Evolutionary conservation across 2,888 invertebrate genomes (phyloP), one percentile per base, ranked within the genome.

Genomic region (Crepidodera aurea): DNA sequence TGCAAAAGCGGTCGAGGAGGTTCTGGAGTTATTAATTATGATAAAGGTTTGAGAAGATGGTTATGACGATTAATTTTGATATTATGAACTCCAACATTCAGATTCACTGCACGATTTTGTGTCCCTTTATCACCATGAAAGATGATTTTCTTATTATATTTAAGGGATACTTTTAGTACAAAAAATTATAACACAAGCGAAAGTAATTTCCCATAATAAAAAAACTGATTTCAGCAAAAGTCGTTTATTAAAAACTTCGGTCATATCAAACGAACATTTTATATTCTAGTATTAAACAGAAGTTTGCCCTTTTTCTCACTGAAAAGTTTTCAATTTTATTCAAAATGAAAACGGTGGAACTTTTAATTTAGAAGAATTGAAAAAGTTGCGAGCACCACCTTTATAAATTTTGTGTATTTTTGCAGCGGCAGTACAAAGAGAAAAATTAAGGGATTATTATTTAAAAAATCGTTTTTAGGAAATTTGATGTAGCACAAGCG

Each of bases 291-390:
- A 3, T 18, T 18, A 37, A 13, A 46, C n/a, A 46, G 25, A 46
- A 19, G 13, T 37, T 1, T 5, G 13, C 39, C 12, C 25, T 27
- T 22, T 22, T 25, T 22, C 18, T 34, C 42, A 12, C 37, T 15
- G 48, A 13, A 60, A 64, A 57, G 56, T 56, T 64, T 56, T 59
- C 51, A 55, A 60, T 64, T 60, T 60, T 42, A 56, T 60, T 57
- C 39, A 50, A 55, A 64, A 64, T 60, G 59, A 46, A 51, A 64
- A 56, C 40, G 51, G n/a, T 39, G 48, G 46, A 62, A 60, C 56
- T 62, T 65, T 62, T 65, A 62, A 62, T 62, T 65, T 62, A 34
- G 29, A 39, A 22, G 57, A 65, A 65, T 65, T 62, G 62, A 65
- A 65, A 62, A 65, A 62, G 62, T 65, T 65, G 29, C 55, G 29